Percentiles rank a stretch among this genome's conserved stretches.
Evolutionary conservation across 2,113 vertebrate genomes (phyloP).

Genomic region (Apaloderma vittatum): DNA sequence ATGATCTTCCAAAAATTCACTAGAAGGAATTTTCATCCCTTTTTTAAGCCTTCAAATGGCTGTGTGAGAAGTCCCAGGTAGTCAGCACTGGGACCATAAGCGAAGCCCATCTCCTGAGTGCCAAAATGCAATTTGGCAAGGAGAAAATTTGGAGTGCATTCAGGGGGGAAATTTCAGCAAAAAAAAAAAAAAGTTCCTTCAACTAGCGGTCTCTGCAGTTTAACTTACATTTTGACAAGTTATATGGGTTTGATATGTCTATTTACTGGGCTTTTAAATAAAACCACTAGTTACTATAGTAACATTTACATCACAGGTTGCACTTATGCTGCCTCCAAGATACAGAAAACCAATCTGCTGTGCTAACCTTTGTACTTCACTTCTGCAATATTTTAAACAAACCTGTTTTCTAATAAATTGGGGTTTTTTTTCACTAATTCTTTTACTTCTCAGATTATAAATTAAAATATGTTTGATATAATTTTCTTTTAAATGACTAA

Average conservation of each 20-base stretch:
- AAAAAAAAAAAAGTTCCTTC: background rate
- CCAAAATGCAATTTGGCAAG: background rate
- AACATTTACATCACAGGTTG: conserved; percentile 71
- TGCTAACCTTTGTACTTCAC: conserved; percentile 5
- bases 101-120: background rate
- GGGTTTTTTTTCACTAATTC: background rate
- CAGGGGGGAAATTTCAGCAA: background rate
- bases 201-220: background rate
- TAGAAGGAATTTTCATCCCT: background rate
- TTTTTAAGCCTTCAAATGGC: background rate
- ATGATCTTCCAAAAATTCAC: background rate
- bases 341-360: conserved; percentile 20
- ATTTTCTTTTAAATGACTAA: conserved; percentile 10
- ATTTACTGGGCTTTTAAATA: conserved; percentile 65
- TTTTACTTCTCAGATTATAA: background rate
- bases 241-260: conserved; percentile 30
- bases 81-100: background rate
- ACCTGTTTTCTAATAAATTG: conserved; percentile 1
- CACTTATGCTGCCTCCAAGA: conserved; percentile 25
- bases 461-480: background rate
- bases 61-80: background rate
- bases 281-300: conserved; percentile 68
- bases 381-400: background rate
- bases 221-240: conserved; percentile 21
- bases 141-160: background rate